Evolutionary conservation across 2,888 invertebrate species (phyloP).

Genomic region (Craniophora ligustri): DNA sequence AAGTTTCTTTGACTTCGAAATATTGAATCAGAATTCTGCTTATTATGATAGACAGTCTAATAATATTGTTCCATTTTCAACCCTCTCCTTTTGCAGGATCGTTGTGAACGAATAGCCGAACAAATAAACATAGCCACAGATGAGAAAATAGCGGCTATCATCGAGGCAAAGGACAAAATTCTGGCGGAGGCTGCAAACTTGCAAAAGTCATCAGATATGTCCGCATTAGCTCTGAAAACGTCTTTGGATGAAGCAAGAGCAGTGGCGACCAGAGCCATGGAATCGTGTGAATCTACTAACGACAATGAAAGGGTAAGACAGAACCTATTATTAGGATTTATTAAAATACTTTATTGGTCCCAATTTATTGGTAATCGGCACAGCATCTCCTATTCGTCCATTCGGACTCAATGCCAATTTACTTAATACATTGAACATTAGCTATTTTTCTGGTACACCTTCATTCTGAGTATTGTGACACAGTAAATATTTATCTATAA

Average conservation of each 20-base stretch:
- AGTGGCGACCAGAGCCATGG: conserved; percentile 77
- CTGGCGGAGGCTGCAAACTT: conserved; percentile 78
- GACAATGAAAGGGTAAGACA: conserved; percentile 80
- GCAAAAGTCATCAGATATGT: conserved; percentile 78
- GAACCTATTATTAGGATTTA: no score
- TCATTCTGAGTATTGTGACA: no score
- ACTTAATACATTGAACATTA: neutral
- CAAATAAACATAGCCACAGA: conserved; percentile 86
- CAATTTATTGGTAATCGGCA: no score
- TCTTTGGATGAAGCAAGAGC: conserved; percentile 80
- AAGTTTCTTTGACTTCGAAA: no score
- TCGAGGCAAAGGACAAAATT: conserved; percentile 77
- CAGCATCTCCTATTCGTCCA: no score
- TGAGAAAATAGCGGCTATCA: conserved; percentile 85
- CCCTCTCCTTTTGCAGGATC: conserved; percentile 67
- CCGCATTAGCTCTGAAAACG: conserved; percentile 80
- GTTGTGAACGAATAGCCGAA: conserved; percentile 86
- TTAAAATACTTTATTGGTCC: no score
- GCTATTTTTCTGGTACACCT: no score
- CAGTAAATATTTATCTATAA: no score
- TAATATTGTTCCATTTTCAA: neutral
- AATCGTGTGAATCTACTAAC: conserved; percentile 65
- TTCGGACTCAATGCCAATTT: no score
- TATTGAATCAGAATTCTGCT: no score
- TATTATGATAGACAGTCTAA: no score